Conservation (phyloP, 2,797 vertebrate species). For the Alosa sapidissima region DNA sequence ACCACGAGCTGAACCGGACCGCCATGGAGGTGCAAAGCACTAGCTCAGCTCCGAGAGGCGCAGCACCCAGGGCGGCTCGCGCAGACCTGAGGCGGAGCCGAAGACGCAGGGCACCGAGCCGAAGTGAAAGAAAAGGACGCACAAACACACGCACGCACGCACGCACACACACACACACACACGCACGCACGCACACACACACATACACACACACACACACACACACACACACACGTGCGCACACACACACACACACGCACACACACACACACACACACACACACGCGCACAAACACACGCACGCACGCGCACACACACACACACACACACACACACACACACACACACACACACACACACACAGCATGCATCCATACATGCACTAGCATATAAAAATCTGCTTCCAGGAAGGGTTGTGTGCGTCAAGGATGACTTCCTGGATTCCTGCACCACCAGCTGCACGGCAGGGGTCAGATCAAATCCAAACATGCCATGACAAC, state of each 20-base stretch:
- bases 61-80: no score
- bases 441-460: not conserved
- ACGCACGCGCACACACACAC: not conserved
- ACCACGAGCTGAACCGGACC: no score
- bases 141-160: not conserved
- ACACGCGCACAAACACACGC: not conserved
- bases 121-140: not conserved
- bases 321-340: not conserved
- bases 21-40: no score
- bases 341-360: not conserved
- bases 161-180: not conserved
- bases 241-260: not conserved
- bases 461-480: not conserved
- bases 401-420: slow-evolving; percentile 10
- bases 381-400: not conserved
- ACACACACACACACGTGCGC: not conserved
- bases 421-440: slow-evolving; percentile 1
- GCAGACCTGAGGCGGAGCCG: no score
- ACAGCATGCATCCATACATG: not conserved
- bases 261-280: not conserved
- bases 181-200: not conserved
- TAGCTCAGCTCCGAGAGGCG: no score
- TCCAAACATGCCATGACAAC: not conserved
- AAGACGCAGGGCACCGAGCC: no score
- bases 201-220: not conserved